These are phyloP conservation scores for Coluber constrictor DNA, from an alignment of 2,797 vertebrate species.

Conservation along the genomic window DNA sequence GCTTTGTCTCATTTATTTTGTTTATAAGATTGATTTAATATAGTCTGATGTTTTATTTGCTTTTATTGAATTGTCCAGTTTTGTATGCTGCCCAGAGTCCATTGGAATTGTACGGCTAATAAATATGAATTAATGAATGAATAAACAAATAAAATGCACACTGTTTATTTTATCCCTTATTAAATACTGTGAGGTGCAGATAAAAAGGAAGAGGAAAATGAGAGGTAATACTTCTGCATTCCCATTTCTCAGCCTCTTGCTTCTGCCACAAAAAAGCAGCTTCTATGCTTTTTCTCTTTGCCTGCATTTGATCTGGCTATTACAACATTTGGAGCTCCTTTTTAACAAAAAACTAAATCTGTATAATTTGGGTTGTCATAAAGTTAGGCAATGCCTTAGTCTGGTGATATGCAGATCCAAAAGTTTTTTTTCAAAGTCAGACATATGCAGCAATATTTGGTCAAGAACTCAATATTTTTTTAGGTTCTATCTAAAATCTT, in stretches of 20 bases:
- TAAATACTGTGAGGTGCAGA: fast-evolving
- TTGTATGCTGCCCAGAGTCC: not conserved
- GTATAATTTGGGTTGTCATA: not conserved
- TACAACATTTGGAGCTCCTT: not conserved
- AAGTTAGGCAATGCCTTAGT: not conserved
- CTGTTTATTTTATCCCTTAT: not conserved
- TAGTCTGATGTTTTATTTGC: not conserved
- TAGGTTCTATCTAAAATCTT: not conserved
- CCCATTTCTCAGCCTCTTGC: not conserved
- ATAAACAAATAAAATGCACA: not conserved
- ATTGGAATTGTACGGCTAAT: not conserved
- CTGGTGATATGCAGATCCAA: not conserved
- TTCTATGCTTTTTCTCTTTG: not conserved
- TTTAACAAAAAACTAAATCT: not conserved
- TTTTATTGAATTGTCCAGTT: not conserved
- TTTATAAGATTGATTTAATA: not conserved
- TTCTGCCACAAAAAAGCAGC: not conserved
- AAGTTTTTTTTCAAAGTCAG: not conserved
- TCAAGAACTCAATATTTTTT: not conserved
- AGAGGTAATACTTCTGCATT: not conserved
- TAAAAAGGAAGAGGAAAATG: not conserved
- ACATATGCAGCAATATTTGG: not conserved
- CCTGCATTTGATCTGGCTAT: not conserved
- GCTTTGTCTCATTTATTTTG: not conserved
- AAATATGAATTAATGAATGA: not conserved